Percentiles rank a stretch among this genome's conserved stretches.
Conservation (phyloP, 2,113 vertebrate genomes). For the Engystomops pustulosus region DNA sequence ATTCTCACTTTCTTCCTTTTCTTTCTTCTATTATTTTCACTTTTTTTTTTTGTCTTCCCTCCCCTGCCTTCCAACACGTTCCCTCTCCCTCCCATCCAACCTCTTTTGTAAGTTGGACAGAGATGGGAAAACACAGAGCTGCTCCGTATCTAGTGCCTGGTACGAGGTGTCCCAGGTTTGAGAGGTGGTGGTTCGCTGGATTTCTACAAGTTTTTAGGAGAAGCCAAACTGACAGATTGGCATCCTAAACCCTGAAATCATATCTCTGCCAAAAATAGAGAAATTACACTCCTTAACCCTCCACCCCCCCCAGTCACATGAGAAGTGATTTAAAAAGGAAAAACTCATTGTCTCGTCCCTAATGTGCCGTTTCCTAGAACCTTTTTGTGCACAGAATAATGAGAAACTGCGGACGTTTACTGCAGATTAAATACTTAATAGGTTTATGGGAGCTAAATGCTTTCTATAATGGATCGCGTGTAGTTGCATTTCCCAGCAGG, state of each 20-base stretch:
- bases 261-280: slow-evolving; percentile 38
- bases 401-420: no score
- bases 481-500: not conserved
- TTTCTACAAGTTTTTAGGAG: not conserved
- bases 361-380: not conserved
- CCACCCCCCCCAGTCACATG: not conserved
- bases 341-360: not conserved
- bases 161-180: slow-evolving; percentile 49
- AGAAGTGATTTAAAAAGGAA: not conserved
- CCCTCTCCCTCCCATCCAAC: not conserved
- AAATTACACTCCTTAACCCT: slow-evolving; percentile 24
- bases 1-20: not conserved
- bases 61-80: slow-evolving; percentile 26
- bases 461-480: not conserved
- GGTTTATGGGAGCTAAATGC: slow-evolving; percentile 11
- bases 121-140: slow-evolving; percentile 2
- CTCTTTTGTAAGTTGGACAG: slow-evolving; percentile 35
- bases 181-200: slow-evolving; percentile 33
- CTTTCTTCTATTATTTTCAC: not conserved
- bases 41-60: not conserved
- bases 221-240: slow-evolving; percentile 19
- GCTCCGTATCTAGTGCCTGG: slow-evolving; percentile 49
- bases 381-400: not conserved
- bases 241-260: slow-evolving; percentile 38
- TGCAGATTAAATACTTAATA: not conserved